phyloP scores from a whole-genome alignment of 2,888 invertebrate species.

The Tachina lurida region DNA sequence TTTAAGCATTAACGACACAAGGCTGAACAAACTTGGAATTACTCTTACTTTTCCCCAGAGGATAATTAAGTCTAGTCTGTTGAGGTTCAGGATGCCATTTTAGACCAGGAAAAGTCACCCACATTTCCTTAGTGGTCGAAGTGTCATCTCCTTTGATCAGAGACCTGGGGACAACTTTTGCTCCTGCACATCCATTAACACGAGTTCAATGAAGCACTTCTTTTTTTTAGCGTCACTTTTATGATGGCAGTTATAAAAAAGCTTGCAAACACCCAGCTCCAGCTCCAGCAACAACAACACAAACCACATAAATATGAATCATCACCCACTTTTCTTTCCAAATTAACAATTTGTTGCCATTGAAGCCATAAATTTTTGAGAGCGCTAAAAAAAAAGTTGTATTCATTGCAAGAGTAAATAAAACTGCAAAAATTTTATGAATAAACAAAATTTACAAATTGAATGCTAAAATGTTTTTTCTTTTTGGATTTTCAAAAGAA shows the following conservation, averaged over 20 bases:
- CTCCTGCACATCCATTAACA: no score
- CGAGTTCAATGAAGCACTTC: no score
- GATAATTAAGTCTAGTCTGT: no score
- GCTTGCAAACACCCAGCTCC: background rate
- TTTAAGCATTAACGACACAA: no score
- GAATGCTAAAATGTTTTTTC: constrained; percentile 22
- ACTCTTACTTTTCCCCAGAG: no score
- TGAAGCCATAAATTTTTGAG: constrained; percentile 43
- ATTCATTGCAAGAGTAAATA: constrained; percentile 8
- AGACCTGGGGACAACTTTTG: no score
- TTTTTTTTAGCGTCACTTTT: no score
- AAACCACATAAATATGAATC: constrained; percentile 40
- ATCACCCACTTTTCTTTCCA: constrained; percentile 45
- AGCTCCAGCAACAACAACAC: constrained; percentile 15
- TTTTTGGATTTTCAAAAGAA: background rate
- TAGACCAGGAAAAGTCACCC: no score
- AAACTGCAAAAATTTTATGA: background rate
- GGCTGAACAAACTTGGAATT: no score
- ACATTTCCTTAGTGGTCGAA: no score
- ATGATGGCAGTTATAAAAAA: background rate
- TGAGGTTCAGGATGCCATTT: no score
- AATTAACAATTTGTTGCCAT: constrained; percentile 9
- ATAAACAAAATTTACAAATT: constrained; percentile 25
- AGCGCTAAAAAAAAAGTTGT: constrained; percentile 15
- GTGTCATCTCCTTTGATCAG: no score